Percentiles rank a stretch among this genome's conserved stretches.
phyloP scores from a whole-genome alignment of 2,797 vertebrate genomes.

The Triplophysa yarkandensis region DNA sequence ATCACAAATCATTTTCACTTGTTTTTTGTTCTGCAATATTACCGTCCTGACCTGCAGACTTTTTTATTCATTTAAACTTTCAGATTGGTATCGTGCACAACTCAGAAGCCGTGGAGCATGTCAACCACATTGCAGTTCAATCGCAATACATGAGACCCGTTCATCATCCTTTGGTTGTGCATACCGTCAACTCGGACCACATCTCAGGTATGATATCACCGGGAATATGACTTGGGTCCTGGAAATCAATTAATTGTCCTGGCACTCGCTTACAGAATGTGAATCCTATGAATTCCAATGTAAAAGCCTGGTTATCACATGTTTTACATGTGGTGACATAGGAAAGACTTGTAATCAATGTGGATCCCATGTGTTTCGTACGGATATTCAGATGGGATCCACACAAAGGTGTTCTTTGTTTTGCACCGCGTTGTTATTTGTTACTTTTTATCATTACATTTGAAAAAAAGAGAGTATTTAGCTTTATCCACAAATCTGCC shows the following conservation, averaged over 20 bases:
- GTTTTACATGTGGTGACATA: no score
- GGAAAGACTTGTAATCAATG: no score
- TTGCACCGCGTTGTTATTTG: neutral
- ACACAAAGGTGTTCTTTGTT: no score
- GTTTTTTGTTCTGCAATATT: neutral
- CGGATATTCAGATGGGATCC: no score
- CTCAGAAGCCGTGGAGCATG: constrained; percentile 81
- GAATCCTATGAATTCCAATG: no score
- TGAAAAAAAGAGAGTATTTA: constrained; percentile 3
- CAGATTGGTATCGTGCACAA: constrained; percentile 90
- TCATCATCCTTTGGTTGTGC: constrained; percentile 82
- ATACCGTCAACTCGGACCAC: constrained; percentile 74
- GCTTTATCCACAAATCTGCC: neutral
- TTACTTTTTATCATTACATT: neutral
- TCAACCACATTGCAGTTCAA: constrained; percentile 85
- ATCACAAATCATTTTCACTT: neutral
- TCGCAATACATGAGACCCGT: constrained; percentile 88
- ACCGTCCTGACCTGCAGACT: neutral
- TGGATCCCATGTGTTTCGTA: no score
- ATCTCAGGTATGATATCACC: constrained; percentile 80
- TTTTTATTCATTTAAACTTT: constrained; percentile 3
- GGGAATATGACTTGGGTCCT: no score
- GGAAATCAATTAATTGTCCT: no score
- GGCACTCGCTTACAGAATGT: no score
- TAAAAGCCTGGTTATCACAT: no score